Conservation (phyloP, 1,140 invertebrate species). For the Aradophagus sp. region DNA sequence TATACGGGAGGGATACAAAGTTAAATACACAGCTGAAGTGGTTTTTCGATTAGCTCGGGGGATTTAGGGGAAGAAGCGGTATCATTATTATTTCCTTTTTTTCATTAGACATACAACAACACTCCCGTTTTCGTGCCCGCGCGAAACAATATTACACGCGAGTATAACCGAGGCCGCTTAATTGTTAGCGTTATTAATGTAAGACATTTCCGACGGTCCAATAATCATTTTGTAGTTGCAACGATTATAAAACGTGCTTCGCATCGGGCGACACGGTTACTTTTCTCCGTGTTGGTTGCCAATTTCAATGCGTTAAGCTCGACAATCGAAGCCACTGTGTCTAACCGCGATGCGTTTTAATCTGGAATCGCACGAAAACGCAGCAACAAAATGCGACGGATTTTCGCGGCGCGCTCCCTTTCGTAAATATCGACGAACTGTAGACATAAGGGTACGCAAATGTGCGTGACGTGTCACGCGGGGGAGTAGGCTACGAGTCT, state of each 20-base stretch:
- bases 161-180: no score
- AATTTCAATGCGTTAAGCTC: conserved; percentile 14
- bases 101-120: conserved; percentile 6
- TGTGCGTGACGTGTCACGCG: conserved; percentile 64
- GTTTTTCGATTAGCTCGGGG: conserved; percentile 10
- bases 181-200: no score
- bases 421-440: conserved; percentile 67
- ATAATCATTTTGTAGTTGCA: no score
- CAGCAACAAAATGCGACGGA: conserved; percentile 22
- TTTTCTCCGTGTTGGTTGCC: conserved; percentile 2
- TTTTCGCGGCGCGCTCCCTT: conserved; percentile 47
- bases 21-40: conserved; percentile 22
- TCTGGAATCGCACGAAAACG: conserved; percentile 25
- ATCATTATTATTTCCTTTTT: conserved; percentile 17
- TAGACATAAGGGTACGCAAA: conserved; percentile 63
- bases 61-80: conserved; percentile 6
- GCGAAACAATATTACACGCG: no score
- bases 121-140: no score
- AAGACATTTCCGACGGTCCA: no score
- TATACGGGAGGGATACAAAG: conserved; percentile 18
- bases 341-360: conserved; percentile 16
- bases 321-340: conserved; percentile 8
- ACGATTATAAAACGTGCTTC: no score
- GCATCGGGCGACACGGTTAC: not conserved
- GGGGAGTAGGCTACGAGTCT: conserved; percentile 58